Evolutionary conservation across 2,888 invertebrate species (phyloP).

Genomic region (Magallana nippona): DNA sequence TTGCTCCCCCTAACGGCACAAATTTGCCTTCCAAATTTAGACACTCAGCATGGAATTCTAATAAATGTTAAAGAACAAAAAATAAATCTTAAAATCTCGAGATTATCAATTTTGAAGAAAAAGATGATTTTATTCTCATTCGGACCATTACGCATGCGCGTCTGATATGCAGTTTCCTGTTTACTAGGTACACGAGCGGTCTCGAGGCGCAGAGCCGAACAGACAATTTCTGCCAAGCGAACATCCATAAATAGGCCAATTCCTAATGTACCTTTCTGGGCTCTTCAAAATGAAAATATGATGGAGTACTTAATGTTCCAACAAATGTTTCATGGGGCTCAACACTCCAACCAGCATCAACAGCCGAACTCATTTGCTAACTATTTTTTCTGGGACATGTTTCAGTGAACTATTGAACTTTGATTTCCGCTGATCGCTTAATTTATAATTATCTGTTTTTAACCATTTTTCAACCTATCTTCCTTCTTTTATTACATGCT

Average conservation of each 20-base stretch:
- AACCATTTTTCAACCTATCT: neutral
- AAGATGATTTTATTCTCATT: neutral
- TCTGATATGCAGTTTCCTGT: constrained; percentile 32
- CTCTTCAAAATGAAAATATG: constrained; percentile 24
- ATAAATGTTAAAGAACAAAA: neutral
- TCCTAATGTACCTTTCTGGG: constrained; percentile 12
- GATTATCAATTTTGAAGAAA: neutral
- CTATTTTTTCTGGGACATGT: constrained; percentile 13
- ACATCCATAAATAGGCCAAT: constrained; percentile 21
- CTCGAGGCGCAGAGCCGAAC: constrained; percentile 31
- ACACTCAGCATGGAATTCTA: constrained; percentile 12
- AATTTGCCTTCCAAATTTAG: neutral
- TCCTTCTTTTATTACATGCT: constrained; percentile 1
- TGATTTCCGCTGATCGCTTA: neutral
- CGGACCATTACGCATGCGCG: constrained; percentile 21
- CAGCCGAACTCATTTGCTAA: constrained; percentile 8
- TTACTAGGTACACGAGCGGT: constrained; percentile 33
- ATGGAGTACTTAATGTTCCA: constrained; percentile 31
- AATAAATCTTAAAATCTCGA: neutral
- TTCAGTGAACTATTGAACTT: neutral
- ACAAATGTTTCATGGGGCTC: constrained; percentile 23
- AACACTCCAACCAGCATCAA: neutral
- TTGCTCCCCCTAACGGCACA: neutral
- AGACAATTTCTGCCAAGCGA: constrained; percentile 22
- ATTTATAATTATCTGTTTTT: neutral